Percentiles rank a stretch among this genome's conserved stretches.
These are phyloP conservation scores for Lophura swinhoii DNA, from an alignment of 2,797 vertebrate genomes.

Conservation along the genomic window DNA sequence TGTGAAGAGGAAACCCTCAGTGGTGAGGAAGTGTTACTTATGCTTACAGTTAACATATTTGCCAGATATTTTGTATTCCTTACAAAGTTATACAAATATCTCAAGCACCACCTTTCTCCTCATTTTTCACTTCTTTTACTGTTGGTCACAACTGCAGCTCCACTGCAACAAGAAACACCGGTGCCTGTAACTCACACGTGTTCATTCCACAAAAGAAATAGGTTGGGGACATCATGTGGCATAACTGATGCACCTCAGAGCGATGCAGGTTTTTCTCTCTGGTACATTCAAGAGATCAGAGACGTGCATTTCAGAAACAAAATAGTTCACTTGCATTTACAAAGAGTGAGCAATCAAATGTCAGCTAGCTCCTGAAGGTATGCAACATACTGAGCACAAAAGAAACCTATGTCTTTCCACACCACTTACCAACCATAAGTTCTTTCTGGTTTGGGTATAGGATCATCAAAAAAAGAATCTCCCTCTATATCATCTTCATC, in stretches of 20 bases:
- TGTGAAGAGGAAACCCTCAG: not conserved
- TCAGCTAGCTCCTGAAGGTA: not conserved
- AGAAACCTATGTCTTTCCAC: not conserved
- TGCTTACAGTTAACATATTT: not conserved
- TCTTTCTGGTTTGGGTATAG: slow-evolving; percentile 90
- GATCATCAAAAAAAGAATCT: slow-evolving; percentile 97
- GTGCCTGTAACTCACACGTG: not conserved
- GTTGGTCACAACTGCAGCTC: not conserved
- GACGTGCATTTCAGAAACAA: not conserved
- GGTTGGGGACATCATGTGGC: not conserved
- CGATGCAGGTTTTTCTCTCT: not conserved
- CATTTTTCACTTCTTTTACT: not conserved
- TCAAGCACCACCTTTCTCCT: not conserved
- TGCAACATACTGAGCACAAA: not conserved
- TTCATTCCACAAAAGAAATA: not conserved
- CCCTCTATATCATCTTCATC: slow-evolving; percentile 82
- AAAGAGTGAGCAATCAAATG: not conserved
- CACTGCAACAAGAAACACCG: not conserved
- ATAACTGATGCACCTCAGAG: not conserved
- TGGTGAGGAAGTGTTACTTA: not conserved
- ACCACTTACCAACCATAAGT: slow-evolving; percentile 87
- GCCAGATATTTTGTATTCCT: not conserved
- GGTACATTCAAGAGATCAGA: not conserved
- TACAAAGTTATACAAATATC: not conserved
- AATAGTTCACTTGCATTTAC: not conserved